Conservation (phyloP, 2,888 invertebrate genomes). For the Cryptocephalus moraei region DNA sequence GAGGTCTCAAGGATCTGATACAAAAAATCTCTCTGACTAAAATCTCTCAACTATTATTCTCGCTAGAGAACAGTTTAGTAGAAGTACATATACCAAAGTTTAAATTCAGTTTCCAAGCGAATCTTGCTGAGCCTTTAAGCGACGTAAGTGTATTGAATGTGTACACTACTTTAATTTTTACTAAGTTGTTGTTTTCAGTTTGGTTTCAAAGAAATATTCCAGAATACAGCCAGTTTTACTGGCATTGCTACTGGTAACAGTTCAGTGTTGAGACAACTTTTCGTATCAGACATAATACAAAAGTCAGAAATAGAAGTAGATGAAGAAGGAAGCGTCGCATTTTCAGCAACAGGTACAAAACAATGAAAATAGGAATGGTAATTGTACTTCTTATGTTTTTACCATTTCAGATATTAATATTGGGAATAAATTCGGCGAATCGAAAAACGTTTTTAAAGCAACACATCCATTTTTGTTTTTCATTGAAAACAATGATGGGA, state of each 20-base stretch:
- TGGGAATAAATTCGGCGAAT: constrained; percentile 61
- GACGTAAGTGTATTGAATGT: constrained; percentile 40
- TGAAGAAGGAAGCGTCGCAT: constrained; percentile 63
- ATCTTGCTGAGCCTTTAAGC: constrained; percentile 48
- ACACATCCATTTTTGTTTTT: constrained; percentile 71
- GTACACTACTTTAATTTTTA: too few species aligned
- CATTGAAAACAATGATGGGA: constrained; percentile 66
- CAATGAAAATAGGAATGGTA: background rate
- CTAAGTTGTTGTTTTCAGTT: constrained; percentile 37
- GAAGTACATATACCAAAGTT: constrained; percentile 64
- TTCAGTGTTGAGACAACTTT: constrained; percentile 31
- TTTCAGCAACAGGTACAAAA: constrained; percentile 54
- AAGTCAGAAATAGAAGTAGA: constrained; percentile 67
- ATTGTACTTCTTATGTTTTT: background rate
- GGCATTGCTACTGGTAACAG: constrained; percentile 52
- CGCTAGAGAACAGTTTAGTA: constrained; percentile 49
- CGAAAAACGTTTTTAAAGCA: constrained; percentile 52
- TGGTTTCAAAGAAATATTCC: constrained; percentile 64
- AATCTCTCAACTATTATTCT: constrained; percentile 46
- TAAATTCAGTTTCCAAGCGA: constrained; percentile 57
- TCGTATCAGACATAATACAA: constrained; percentile 62
- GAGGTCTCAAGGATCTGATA: constrained; percentile 51
- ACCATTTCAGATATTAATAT: constrained; percentile 48
- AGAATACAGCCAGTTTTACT: constrained; percentile 57
- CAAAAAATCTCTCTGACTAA: constrained; percentile 45